Conservation (phyloP, 2,888 invertebrate genomes). For the Rotaria socialis region DNA sequence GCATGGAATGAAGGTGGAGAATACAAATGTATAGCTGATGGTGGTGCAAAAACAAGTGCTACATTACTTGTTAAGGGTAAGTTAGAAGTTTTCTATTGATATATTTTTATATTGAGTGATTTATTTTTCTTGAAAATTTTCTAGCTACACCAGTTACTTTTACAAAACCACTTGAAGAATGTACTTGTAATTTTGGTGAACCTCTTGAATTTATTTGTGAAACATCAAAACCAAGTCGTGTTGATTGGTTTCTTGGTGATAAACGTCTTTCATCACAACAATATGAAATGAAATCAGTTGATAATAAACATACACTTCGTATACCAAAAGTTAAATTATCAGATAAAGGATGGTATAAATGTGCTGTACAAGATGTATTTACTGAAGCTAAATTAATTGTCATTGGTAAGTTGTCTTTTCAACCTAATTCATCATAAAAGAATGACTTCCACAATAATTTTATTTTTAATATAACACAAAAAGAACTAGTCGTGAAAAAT, state of each 20-base stretch:
- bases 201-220: background rate
- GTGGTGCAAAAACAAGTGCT: slow-evolving; percentile 27
- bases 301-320: slow-evolving; percentile 30
- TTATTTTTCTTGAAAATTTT: background rate
- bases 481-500: too few relatives aligned
- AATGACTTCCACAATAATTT: too few relatives aligned
- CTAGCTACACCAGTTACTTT: slow-evolving; percentile 19
- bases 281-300: slow-evolving; percentile 24
- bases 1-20: slow-evolving; percentile 39
- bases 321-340: slow-evolving; percentile 37
- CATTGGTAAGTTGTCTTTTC: background rate
- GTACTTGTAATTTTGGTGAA: background rate
- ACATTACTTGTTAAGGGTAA: slow-evolving; percentile 2
- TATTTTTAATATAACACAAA: too few relatives aligned
- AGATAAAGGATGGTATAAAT: slow-evolving; percentile 42
- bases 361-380: slow-evolving; percentile 33
- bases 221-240: slow-evolving; percentile 32
- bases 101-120: background rate
- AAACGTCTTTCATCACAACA: slow-evolving; percentile 29
- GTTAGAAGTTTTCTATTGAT: background rate
- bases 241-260: background rate
- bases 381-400: slow-evolving; percentile 27
- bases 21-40: slow-evolving; percentile 43
- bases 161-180: background rate
- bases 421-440: too few relatives aligned